Evolutionary conservation across 2,797 vertebrate species (phyloP), one percentile per base, ranked within the genome.

Genomic region (Cuniculus paca): DNA sequence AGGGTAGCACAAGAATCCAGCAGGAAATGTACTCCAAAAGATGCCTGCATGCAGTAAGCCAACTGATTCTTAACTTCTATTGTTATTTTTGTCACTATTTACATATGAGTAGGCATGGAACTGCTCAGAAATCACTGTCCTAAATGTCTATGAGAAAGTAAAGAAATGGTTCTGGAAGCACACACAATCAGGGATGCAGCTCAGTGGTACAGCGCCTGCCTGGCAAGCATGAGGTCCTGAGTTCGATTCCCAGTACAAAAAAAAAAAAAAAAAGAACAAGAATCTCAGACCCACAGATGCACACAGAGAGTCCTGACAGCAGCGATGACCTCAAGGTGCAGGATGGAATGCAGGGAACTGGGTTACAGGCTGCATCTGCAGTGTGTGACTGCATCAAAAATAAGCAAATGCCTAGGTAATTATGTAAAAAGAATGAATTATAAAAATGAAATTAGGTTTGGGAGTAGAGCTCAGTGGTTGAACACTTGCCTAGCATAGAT

Each of bases 291-390:
- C 17, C 52, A 54, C 19, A 17, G 52, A 72, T n/a, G 31, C 39
- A 68, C 0, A 52, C 0, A 31, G 13, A 75, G n/a, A 7, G 58
- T 36, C 34, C 39, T 10, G 45, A 48, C 10, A 28, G 78, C 31
- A 17, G 6, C 4, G 31, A 34, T 11, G 6, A 42, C 24, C 5
- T 24, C 54, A 63, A 12, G 45, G 50, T 4, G 6, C 8, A 28
- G 24, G 63, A 13, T 0, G 48, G 45, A 54, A 77, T 3, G 5
- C 17, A 2, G 19, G 5, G 2, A 13, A 14, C 0, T 7, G 63
- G 34, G 20, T 60, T 28, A 45, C 10, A 24, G 65, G 42, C 31
- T 77, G 42, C 50, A 45, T 16, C 65, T 39, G 45, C 2, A 63
- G 22, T 0, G 31, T 39, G 16, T 68, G 11, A 42, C 26, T 60